Base-by-base conservation (phyloP, 2,797 vertebrate genomes). In the Thaleichthys pacificus region DNA sequence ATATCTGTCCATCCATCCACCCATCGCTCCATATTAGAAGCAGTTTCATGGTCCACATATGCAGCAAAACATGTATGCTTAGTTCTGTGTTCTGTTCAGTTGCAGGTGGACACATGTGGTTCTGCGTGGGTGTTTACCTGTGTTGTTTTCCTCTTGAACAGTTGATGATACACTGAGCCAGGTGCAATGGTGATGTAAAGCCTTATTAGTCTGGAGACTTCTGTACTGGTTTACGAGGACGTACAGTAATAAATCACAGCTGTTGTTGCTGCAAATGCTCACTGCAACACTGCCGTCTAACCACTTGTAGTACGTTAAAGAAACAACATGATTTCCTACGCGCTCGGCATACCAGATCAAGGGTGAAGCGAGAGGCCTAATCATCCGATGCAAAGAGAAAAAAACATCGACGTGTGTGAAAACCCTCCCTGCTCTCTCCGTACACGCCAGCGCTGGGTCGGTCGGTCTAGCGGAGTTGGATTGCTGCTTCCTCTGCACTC, bases 381-480 rank as follows among this genome's bases (percentile, higher is more conserved):
- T 47, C 42, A 47, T 2, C 9, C 42, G 42, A 47, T 47, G 42
- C 9, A 0, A 47, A 47, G 9, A 47, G 42, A 47, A 14, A 14
- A 47, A 47, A 47, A 47, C 42, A 47, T 47, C 11, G 2, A 47
- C 9, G 42, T 47, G 42, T 47, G 2, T 11, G 42, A 11, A 47
- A 47, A 11, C 1, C 42, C 11, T 47, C 42, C 42, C 42, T 47
- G 9, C 42, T 47, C 42, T 47, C 42, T 47, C 9, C 42, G 3
- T 47, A 0, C 42, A 47, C 3, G 42, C 12, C 11, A 17, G 60
- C 1, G 26, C 21, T 22, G 28, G 19, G 51, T 64, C 67, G 67
- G 57, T 72, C 61, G 61, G 19, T 61, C 70, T 72, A 67, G 69
- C 62, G 62, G 70, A 77, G 72, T 69, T 69, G 70, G 75, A 80